Conservation (phyloP, 2,113 vertebrate genomes). For the Centropus unirufus region DNA sequence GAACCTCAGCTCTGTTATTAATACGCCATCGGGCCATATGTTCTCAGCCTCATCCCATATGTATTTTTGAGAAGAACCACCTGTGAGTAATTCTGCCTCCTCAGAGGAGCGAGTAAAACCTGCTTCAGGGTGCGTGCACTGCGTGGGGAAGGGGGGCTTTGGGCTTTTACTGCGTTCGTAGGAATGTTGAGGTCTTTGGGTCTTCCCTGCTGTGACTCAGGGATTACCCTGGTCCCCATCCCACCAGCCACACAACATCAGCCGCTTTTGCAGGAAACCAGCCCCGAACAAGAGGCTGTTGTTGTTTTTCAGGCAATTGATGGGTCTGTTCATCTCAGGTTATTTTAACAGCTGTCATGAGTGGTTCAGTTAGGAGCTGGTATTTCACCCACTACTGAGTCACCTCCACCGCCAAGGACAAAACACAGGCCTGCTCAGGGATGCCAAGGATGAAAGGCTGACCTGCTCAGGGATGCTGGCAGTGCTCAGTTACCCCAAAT, state of each 20-base stretch:
- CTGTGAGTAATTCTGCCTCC: constrained; percentile 63
- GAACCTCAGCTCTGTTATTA: constrained; percentile 28
- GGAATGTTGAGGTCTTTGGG: neutral
- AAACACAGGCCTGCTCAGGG: neutral
- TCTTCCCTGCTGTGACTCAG: fast-evolving
- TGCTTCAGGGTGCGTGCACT: neutral
- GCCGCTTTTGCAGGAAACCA: neutral
- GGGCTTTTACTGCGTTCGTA: neutral
- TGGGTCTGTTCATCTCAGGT: neutral
- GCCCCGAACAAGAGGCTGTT: neutral
- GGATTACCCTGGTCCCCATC: neutral
- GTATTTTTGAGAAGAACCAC: constrained; percentile 66
- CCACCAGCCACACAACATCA: neutral
- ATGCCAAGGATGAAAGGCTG: neutral
- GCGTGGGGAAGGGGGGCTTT: neutral
- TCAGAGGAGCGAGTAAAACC: constrained; percentile 42
- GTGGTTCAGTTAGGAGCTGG: neutral
- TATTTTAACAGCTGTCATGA: constrained; percentile 28
- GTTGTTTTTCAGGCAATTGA: neutral
- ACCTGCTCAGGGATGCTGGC: neutral
- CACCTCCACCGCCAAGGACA: neutral
- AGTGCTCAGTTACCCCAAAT: neutral
- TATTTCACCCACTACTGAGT: neutral
- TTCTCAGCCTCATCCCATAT: constrained; percentile 33
- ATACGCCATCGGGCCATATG: constrained; percentile 27